Evolutionary conservation across 2,113 vertebrate genomes (phyloP), one percentile per base, ranked within the genome.

Genomic region (Chlorodrepanis virens): DNA sequence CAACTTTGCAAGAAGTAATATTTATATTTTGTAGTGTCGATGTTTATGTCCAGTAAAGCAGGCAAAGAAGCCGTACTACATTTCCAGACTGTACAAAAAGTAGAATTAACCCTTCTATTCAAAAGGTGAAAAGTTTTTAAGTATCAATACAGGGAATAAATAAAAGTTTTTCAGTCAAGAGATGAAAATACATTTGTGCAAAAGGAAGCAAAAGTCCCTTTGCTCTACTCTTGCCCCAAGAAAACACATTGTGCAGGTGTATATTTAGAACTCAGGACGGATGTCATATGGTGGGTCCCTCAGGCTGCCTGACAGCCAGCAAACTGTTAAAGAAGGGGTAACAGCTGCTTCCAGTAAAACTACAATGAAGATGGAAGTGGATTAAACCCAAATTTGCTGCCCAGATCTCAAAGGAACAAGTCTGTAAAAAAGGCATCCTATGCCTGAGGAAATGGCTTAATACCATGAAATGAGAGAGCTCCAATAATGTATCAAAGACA

Each of bases 271-370:
- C 17, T 10, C 56, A 87, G 52, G n/a, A 91, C 3, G 47, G 83
- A 95, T 97, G 90, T 97, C 87, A 72, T 89, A 67, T 52, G 84
- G 74, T 94, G 18, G 11, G 23, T 89, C 87, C 93, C 85, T 67
- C 50, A 87, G 84, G 91, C 92, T 93, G 31, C 49, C 59, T 71
- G 60, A 64, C 60, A 79, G 82, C 60, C 90, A 91, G 61, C 33
- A 93, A 64, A 90, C 87, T 81, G 44, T 87, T 93, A 94, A 83
- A 94, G 57, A 83, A 28, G 65, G 70, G 47, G 54, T 57, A 97
- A 91, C 50, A 97, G 84, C 81, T 94, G 69, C 83, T 96, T 95
- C 82, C 28, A 90, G 64, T 82, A 84, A 96, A 96, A 92, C 29
- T 39, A 33, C 86, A 87, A 84, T 60, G 71, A 91, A 65, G 83